phyloP scores from a whole-genome alignment of 2,888 invertebrate genomes.

The Drosophila formosana region DNA sequence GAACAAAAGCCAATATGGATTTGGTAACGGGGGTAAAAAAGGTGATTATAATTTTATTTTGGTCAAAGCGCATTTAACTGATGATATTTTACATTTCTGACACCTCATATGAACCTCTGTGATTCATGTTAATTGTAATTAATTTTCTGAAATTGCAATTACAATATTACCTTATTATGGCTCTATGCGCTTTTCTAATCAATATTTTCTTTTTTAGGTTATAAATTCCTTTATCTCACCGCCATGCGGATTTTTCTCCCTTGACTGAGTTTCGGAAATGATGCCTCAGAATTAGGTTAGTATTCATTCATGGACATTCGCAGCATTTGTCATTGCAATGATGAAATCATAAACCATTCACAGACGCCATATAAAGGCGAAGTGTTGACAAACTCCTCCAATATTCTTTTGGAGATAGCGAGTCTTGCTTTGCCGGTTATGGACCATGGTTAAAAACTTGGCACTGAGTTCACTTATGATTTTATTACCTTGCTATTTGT shows the following conservation, averaged over 20 bases:
- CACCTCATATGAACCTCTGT: constrained; percentile 84
- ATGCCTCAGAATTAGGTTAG: constrained; percentile 32
- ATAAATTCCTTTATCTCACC: background rate
- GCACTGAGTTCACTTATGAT: constrained; percentile 68
- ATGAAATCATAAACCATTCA: constrained; percentile 83
- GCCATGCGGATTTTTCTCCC: background rate
- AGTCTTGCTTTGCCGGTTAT: constrained; percentile 77
- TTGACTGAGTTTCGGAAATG: background rate
- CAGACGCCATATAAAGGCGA: constrained; percentile 81
- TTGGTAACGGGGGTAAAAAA: background rate
- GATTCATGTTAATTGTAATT: constrained; percentile 74
- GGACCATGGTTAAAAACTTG: constrained; percentile 81
- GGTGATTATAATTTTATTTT: constrained; percentile 10
- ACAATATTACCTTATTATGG: background rate
- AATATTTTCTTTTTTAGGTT: constrained; percentile 27
- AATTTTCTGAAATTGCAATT: constrained; percentile 52
- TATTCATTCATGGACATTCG: background rate
- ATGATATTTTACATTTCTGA: constrained; percentile 83
- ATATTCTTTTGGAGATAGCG: constrained; percentile 82
- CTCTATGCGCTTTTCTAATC: background rate
- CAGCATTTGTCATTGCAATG: constrained; percentile 44
- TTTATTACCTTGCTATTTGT: background rate
- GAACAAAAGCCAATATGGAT: background rate
- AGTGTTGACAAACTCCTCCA: constrained; percentile 73
- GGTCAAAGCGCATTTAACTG: constrained; percentile 42